Percentiles rank a stretch among this genome's conserved stretches.
Evolutionary conservation across 2,888 invertebrate genomes (phyloP).

Genomic region (Ochropleura leucogaster): DNA sequence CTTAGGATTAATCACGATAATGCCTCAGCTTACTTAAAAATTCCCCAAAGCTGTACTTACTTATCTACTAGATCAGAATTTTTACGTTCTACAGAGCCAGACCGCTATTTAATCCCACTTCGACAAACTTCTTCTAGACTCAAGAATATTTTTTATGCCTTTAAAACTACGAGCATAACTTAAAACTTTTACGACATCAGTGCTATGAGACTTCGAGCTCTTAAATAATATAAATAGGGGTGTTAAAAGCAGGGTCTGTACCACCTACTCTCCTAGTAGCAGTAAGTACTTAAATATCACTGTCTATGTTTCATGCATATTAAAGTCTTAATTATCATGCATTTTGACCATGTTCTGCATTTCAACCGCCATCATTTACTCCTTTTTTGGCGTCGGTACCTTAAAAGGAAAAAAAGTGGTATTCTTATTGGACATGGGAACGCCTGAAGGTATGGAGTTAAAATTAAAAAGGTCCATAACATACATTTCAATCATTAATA

Average conservation of each 20-base stretch:
- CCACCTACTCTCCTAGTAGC: not conserved
- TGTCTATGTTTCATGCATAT: no score
- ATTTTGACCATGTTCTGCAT: no score
- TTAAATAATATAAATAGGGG: conserved; percentile 47
- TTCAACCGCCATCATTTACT: no score
- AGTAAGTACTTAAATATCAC: no score
- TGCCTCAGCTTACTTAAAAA: not conserved
- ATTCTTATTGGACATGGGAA: no score
- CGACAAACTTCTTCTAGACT: conserved; percentile 6
- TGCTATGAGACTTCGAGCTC: conserved; percentile 3
- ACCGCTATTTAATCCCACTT: not conserved
- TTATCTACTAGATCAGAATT: conserved; percentile 14
- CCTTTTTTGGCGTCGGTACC: no score
- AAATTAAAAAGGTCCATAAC: no score
- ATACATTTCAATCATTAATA: no score
- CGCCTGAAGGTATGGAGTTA: no score
- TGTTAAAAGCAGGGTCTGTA: conserved; percentile 14
- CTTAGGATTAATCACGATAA: conserved; percentile 31
- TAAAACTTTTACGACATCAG: conserved; percentile 46
- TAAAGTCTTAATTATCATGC: no score
- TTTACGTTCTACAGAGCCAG: not conserved
- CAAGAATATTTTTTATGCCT: conserved; percentile 22
- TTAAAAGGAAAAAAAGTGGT: no score
- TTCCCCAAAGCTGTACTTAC: conserved; percentile 11
- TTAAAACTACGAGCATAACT: conserved; percentile 36